phyloP scores from a whole-genome alignment of 2,888 invertebrate species.

The Stenolophus ochropezus region DNA sequence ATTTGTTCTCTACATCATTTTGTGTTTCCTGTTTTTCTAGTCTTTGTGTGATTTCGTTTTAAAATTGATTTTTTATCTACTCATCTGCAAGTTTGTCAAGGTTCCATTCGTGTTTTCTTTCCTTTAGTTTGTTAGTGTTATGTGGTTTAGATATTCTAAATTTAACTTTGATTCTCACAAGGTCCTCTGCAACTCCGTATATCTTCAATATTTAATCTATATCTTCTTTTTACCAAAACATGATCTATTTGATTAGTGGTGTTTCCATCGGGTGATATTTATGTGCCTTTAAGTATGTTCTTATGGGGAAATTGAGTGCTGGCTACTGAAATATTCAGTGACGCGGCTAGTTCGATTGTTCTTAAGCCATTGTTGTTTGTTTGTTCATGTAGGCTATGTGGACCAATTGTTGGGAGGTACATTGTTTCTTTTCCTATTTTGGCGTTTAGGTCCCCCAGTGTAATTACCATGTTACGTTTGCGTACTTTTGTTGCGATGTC shows the following conservation, averaged over 20 bases:
- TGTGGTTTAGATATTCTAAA: constrained; percentile 2
- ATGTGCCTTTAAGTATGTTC: constrained; percentile 51
- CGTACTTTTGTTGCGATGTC: too few relatives aligned
- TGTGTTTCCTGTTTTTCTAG: background rate
- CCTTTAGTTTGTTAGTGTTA: background rate
- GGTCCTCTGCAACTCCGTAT: constrained; percentile 46
- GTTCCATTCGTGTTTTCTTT: constrained; percentile 7
- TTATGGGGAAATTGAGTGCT: constrained; percentile 47
- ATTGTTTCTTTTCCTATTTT: constrained; percentile 11
- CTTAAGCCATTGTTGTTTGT: constrained; percentile 3
- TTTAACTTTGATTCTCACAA: constrained; percentile 34
- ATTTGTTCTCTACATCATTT: too few relatives aligned
- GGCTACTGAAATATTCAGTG: background rate
- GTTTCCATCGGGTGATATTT: constrained; percentile 49
- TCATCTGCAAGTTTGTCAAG: background rate
- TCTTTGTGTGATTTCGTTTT: constrained; percentile 7
- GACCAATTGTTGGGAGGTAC: background rate
- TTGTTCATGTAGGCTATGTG: constrained; percentile 2
- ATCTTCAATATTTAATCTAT: constrained; percentile 38
- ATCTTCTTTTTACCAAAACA: constrained; percentile 42
- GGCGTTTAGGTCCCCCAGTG: too few relatives aligned
- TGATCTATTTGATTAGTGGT: constrained; percentile 55
- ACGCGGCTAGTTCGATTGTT: background rate
- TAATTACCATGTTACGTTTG: too few relatives aligned
- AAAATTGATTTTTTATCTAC: background rate